These are phyloP conservation scores for Crotalus tigris DNA, from an alignment of 2,113 vertebrate genomes.

Conservation along the genomic window DNA sequence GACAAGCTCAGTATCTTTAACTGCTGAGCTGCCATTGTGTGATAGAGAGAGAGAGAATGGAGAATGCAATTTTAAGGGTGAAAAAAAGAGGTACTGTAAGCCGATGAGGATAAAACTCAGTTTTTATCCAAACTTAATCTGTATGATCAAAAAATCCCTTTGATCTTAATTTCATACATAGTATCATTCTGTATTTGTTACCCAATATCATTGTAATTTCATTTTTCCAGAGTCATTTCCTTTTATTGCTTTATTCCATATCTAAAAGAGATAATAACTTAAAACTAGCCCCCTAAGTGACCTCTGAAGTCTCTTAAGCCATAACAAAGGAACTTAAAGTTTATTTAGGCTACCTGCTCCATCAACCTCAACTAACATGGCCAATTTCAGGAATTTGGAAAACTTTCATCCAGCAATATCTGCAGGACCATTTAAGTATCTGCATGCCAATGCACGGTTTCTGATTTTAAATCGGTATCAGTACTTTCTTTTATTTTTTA, in stretches of 20 bases:
- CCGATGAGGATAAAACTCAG: not conserved
- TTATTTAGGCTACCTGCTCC: not conserved
- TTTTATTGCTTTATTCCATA: not conserved
- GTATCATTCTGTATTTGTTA: not conserved
- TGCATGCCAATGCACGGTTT: not conserved
- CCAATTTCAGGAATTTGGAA: not conserved
- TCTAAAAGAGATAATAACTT: not conserved
- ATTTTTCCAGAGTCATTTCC: too few species aligned
- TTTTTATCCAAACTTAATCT: too few species aligned
- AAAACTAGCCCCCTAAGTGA: not conserved
- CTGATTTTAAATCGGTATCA: not conserved
- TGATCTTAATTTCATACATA: not conserved
- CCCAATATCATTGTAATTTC: not conserved
- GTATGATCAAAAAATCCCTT: not conserved
- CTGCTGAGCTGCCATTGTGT: not conserved
- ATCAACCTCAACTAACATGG: not conserved
- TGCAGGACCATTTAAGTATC: not conserved
- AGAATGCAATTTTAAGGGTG: not conserved
- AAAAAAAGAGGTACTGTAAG: fast-evolving
- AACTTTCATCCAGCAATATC: not conserved
- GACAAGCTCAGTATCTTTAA: not conserved
- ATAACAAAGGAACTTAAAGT: not conserved
- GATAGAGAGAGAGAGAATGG: not conserved
- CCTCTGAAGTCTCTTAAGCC: not conserved
- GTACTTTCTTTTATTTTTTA: not conserved